Evolutionary conservation across 2,113 vertebrate species (phyloP), one percentile per base, ranked within the genome.

Genomic region (Gavia stellata): DNA sequence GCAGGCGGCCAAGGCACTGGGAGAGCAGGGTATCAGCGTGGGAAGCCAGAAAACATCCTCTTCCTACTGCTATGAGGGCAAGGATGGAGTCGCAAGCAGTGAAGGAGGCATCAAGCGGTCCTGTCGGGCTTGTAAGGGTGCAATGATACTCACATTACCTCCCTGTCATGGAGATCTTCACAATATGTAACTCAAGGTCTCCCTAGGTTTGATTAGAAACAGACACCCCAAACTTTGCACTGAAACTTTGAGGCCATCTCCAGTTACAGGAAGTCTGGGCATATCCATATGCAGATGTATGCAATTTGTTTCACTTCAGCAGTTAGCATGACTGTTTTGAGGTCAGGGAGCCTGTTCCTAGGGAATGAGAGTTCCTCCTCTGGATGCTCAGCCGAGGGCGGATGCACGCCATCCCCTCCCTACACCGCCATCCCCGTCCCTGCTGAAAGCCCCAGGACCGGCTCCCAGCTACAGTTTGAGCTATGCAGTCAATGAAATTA

Each of bases 371-470:
- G 21, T 23, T 52, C 20, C 50, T 86, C 26, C 72, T 89, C 28
- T 15, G 73, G 86, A 70, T 56, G 80, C 45, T 52, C 58, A n/a
- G 68, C 49, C 0, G 0, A 90, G 74, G 17, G 19, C 31, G 53
- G 33, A 52, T 61, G 53, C 26, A 47, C 1, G 3, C 33, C 49
- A 49, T 21, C 28, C 58, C 10, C 34, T 68, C 24, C 31, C 42
- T 23, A 4, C 0, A 0, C 26, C 13, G 11, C 16, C 1, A 0
- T 24, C 29, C 6, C n/a, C n/a, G n/a, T n/a, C n/a, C n/a, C n/a
- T 75, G 94, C 87, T 96, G 96, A 96, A 97, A 97, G 84, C 77
- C 79, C 38, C 4, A 73, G 84, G 67, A 49, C 38, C 3, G 38
- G 53, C 87, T 96, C 95, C 81, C 92, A 86, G 92, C 80, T 86